A percentile compares a stretch with the other conserved stretches of the same genome.
Conservation (phyloP, 2,888 invertebrate genomes). For the Chloroclystis v-ata region DNA sequence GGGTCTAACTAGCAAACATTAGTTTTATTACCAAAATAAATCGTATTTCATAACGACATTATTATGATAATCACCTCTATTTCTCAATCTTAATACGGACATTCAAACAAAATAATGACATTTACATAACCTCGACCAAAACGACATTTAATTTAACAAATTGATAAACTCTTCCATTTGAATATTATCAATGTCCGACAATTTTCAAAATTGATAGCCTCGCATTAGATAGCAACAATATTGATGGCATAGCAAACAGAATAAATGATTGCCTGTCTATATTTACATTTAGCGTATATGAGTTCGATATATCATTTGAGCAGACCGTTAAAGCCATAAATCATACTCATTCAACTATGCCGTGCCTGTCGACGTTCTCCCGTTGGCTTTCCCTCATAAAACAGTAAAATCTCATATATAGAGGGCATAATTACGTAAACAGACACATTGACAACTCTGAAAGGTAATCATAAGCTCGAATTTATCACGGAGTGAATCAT, state of each 20-base stretch:
- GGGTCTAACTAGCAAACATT: too few species aligned
- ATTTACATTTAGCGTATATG: slow-evolving; percentile 58
- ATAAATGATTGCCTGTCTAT: slow-evolving; percentile 55
- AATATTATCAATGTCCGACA: slow-evolving; percentile 29
- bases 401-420: slow-evolving; percentile 62
- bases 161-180: slow-evolving; percentile 23
- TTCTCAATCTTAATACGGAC: neutral
- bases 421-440: slow-evolving; percentile 71
- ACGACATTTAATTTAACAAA: slow-evolving; percentile 23
- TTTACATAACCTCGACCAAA: slow-evolving; percentile 5
- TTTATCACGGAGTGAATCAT: slow-evolving; percentile 78
- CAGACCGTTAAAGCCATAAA: slow-evolving; percentile 57
- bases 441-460: slow-evolving; percentile 75
- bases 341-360: slow-evolving; percentile 60
- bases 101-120: neutral
- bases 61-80: neutral
- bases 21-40: neutral
- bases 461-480: slow-evolving; percentile 78
- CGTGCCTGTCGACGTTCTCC: slow-evolving; percentile 57
- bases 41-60: neutral
- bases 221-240: slow-evolving; percentile 37
- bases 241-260: slow-evolving; percentile 49
- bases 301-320: slow-evolving; percentile 62
- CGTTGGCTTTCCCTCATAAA: slow-evolving; percentile 55
- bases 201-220: slow-evolving; percentile 30